Evolutionary conservation across 1,140 invertebrate genomes (phyloP), one percentile per base, ranked within the genome.

Genomic region (Anastrepha obliqua): DNA sequence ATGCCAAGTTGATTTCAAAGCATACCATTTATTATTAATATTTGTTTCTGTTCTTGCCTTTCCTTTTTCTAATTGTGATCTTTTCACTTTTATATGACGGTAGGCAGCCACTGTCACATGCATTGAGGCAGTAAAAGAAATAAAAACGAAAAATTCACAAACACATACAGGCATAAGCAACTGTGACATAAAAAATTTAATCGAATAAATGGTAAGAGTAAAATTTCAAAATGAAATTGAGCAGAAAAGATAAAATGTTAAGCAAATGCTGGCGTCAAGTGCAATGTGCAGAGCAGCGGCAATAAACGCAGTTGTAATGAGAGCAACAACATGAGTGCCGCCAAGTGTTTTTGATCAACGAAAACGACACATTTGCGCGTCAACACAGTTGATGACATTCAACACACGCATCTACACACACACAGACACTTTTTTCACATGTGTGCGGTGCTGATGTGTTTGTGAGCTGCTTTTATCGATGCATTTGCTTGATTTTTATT

Each of bases 331-430:
- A 67, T 42, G 29, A n/a, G 39, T 67, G 64, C 39, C 29, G 64
- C 20, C 64, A 67, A 67, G 64, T 67, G 64, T 67, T 67, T 67
- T 29, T 20, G 64, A 13, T 67, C 64, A 13, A 29, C 64, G 64
- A 29, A 67, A 67, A 20, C 64, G 64, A 67, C 64, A 39, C 64
- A 67, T 67, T 67, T 67, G 64, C 64, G 20, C 64, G 64, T 67
- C 11, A 67, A 67, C 64, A 67, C 29, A n/a, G 11, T 67, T 13
- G 64, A 67, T 42, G 64, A 67, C 64, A 67, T 67, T 67, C 39
- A 39, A 1, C 6, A 55, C 51, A 29, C n/a, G 11, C 62, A 20
- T 5, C 8, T 8, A 64, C n/a, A 42, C 64, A 67, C 3, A 11
- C 29, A 67, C 9, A 11, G 39, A 3, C 17, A 8, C 20, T n/a